Evolutionary conservation across 2,113 vertebrate genomes (phyloP), one percentile per base, ranked within the genome.

Genomic region (Anseranas semipalmata): DNA sequence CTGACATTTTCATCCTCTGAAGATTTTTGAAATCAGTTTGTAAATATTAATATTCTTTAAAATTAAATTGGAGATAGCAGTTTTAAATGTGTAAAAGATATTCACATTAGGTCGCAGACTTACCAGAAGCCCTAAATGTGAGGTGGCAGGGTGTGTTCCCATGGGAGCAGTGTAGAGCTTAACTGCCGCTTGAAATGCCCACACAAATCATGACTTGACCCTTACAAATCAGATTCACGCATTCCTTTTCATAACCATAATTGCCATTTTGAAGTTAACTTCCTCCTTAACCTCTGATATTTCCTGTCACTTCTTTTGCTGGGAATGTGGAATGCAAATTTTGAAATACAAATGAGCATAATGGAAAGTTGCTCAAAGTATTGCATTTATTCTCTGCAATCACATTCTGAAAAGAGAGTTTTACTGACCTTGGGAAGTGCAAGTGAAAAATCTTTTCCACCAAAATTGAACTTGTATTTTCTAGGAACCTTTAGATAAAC

Each of bases 401-500:
- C 60, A 30, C 32, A 62, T 78, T 92, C 39, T 87, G 39, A 87
- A 73, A 62, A 32, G 22, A 82, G 20, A 77, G 46, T 85, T 92
- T 91, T 84, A 79, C 48, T 89, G 89, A 95, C 89, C 80, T 89
- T 95, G 87, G 43, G 21, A 48, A 81, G 39, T 56, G 52, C 17
- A 72, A 81, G 60, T 65, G 55, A 94, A 89, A 96, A 91, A 78
- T 45, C 0, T 0, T 91, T 94, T 95, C 70, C 14, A 60, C 60
- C 78, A 33, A 87, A 96, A 87, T 30, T 72, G 70, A 89, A 87
- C 55, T 75, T 72, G 7, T 33, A 65, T 93, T 97, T 96, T 87
- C 62, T 67, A 87, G 46, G 33, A 85, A 84, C 21, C 30, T 91
- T 79, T 75, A 94, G 70, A 75, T 91, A 95, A 87, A 93, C 15